Conservation (phyloP, 2,113 vertebrate species). For the Alectura lathami region DNA sequence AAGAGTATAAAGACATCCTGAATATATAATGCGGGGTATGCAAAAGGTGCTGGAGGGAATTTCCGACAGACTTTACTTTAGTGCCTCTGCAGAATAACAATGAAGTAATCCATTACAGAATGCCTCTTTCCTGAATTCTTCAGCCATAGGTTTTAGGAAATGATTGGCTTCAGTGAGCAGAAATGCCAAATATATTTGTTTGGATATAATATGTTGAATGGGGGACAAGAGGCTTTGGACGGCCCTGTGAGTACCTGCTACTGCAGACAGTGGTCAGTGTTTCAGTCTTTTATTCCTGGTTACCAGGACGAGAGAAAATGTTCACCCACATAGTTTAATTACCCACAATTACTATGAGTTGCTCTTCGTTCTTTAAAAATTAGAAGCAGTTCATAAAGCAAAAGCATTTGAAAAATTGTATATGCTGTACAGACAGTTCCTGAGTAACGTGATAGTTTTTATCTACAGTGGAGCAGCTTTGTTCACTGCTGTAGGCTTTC, state of each 20-base stretch:
- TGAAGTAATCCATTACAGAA: neutral
- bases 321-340: neutral
- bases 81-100: neutral
- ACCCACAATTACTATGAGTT: neutral
- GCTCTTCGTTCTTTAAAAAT: neutral
- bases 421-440: neutral
- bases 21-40: neutral
- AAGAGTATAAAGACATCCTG: constrained; percentile 14
- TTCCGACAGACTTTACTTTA: neutral
- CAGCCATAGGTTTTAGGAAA: neutral
- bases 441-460: neutral
- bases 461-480: neutral
- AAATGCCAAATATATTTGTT: neutral
- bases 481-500: neutral
- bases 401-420: neutral
- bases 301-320: neutral
- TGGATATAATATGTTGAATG: neutral
- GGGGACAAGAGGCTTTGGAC: neutral
- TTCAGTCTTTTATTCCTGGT: neutral
- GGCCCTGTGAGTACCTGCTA: neutral
- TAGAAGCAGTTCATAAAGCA: neutral
- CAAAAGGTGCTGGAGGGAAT: neutral
- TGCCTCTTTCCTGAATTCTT: neutral
- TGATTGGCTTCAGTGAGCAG: neutral
- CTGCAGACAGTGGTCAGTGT: neutral